Evolutionary conservation across 1,140 invertebrate species (phyloP).

Genomic region (Pseudobourletiella spinata): DNA sequence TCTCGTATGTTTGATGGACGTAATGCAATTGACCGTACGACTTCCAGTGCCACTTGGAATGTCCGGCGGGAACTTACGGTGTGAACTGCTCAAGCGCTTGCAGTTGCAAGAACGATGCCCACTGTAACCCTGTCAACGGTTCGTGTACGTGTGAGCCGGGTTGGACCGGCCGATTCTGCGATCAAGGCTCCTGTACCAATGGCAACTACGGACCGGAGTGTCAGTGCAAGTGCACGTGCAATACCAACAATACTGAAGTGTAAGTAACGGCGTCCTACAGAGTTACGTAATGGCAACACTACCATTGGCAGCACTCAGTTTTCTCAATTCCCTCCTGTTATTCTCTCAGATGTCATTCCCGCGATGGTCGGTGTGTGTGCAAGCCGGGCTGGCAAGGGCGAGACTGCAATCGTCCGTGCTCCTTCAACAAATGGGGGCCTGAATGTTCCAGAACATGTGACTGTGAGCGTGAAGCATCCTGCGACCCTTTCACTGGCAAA

Average conservation of each 20-base stretch:
- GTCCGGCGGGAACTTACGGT: conserved; percentile 66
- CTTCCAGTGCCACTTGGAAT: conserved; percentile 63
- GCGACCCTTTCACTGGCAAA: conserved; percentile 70
- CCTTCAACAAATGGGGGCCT: conserved; percentile 68
- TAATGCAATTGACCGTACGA: neutral
- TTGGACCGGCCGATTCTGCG: conserved; percentile 63
- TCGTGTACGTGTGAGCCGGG: conserved; percentile 62
- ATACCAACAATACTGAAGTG: conserved; percentile 59
- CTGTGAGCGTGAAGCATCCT: conserved; percentile 81
- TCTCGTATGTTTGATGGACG: too few species aligned
- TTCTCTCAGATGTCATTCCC: conserved; percentile 64
- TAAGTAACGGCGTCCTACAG: too few species aligned
- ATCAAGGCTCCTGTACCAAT: conserved; percentile 53
- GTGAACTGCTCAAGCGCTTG: conserved; percentile 63
- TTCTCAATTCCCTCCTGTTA: conserved; percentile 1
- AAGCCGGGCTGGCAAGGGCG: conserved; percentile 79
- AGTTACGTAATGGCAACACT: too few species aligned
- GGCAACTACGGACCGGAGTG: conserved; percentile 62
- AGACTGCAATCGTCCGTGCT: conserved; percentile 67
- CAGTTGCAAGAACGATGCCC: conserved; percentile 64
- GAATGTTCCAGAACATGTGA: conserved; percentile 66
- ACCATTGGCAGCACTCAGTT: conserved; percentile 4
- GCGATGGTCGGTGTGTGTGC: conserved; percentile 78
- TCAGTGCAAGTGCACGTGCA: conserved; percentile 63
- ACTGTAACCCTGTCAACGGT: conserved; percentile 59